Conservation (phyloP, 1,140 invertebrate genomes). For the Danaus melanippus region DNA sequence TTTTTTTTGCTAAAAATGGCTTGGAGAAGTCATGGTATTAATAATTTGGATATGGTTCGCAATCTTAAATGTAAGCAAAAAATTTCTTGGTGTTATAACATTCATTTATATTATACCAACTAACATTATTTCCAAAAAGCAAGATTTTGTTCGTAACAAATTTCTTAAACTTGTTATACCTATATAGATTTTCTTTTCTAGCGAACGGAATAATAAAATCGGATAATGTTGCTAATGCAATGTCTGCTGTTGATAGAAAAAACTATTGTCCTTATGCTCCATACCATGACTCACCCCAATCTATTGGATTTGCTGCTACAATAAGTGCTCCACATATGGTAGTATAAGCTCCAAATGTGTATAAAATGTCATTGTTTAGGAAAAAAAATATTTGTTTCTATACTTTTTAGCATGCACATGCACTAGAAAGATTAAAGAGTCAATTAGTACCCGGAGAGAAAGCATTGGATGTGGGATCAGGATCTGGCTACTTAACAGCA, state of each 20-base stretch:
- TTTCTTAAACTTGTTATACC: too few relatives aligned
- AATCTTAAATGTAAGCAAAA: constrained; percentile 82
- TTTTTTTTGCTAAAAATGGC: constrained; percentile 69
- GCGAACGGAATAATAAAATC: constrained; percentile 89
- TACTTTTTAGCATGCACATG: constrained; percentile 87
- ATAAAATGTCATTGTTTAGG: too few relatives aligned
- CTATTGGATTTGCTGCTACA: constrained; percentile 91
- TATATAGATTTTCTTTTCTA: constrained; percentile 61
- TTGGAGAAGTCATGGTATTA: constrained; percentile 88
- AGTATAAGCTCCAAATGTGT: background rate
- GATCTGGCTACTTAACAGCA: constrained; percentile 95
- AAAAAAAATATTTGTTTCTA: background rate
- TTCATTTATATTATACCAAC: background rate
- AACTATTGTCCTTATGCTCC: constrained; percentile 84
- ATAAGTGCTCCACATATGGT: constrained; percentile 99
- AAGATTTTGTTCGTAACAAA: too few relatives aligned
- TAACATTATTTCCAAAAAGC: too few relatives aligned
- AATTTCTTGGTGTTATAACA: background rate
- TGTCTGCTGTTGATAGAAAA: constrained; percentile 89
- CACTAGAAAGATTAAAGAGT: constrained; percentile 89
- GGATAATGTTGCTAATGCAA: constrained; percentile 84
- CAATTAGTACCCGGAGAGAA: constrained; percentile 84
- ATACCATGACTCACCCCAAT: constrained; percentile 92
- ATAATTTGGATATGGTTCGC: constrained; percentile 87
- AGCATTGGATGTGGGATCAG: constrained; percentile 95